Evolutionary conservation across 92 coral and sea anemone species (phyloP).

Genomic region (Zoanthus sociatus): DNA sequence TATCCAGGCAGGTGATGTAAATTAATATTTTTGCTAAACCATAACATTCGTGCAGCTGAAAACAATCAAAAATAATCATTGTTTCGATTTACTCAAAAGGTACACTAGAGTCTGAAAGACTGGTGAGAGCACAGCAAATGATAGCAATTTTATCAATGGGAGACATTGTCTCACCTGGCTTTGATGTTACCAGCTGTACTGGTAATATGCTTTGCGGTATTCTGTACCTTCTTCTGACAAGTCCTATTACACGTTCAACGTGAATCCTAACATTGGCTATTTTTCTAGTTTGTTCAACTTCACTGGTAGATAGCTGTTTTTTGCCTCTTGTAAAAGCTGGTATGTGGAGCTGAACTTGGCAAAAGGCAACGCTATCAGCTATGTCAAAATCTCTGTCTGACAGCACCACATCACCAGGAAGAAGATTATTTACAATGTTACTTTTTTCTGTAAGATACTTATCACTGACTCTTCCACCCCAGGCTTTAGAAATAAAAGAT

Average conservation of each 20-base stretch:
- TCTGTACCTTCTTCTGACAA: slow-evolving; percentile 24
- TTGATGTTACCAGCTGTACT: slow-evolving; percentile 18
- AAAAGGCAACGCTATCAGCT: slow-evolving; percentile 40
- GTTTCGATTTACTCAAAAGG: slow-evolving; percentile 35
- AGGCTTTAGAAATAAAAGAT: background rate
- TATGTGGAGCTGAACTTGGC: slow-evolving; percentile 47
- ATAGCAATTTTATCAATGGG: slow-evolving; percentile 30
- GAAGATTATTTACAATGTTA: slow-evolving; percentile 7
- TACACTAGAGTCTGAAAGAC: slow-evolving; percentile 37
- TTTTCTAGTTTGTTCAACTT: slow-evolving; percentile 47
- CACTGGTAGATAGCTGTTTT: slow-evolving; percentile 49
- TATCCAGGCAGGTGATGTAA: slow-evolving; percentile 3
- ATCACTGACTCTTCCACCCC: background rate
- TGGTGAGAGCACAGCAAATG: slow-evolving; percentile 44
- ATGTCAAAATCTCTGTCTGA: slow-evolving; percentile 17
- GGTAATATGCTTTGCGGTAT: slow-evolving; percentile 35
- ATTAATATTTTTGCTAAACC: slow-evolving; percentile 7
- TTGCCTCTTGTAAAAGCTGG: background rate
- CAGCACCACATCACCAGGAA: slow-evolving; percentile 62
- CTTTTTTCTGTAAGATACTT: slow-evolving; percentile 12
- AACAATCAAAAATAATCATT: slow-evolving; percentile 5
- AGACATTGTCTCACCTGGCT: slow-evolving; percentile 13
- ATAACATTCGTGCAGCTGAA: slow-evolving; percentile 10
- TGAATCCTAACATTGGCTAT: slow-evolving; percentile 45
- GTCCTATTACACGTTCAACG: slow-evolving; percentile 33